Percentiles rank a stretch among this genome's conserved stretches.
These are phyloP conservation scores for Xiphorhynchus elegans DNA, from an alignment of 2,113 vertebrate species.

Conservation along the genomic window DNA sequence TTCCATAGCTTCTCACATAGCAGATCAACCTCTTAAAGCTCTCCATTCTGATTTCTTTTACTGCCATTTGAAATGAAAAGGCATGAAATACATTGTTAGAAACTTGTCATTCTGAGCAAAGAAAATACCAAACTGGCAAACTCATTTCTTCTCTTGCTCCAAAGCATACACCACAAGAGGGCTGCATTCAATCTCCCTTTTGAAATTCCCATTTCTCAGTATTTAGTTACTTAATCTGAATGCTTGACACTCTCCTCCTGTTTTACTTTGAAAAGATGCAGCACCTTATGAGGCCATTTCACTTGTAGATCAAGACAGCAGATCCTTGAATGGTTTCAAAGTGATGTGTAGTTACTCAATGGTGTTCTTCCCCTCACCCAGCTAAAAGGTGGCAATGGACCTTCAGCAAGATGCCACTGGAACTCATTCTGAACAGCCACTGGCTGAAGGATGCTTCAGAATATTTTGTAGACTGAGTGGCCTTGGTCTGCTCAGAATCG, in stretches of 20 bases:
- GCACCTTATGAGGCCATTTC: rapidly evolving
- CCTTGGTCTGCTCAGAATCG: background rate
- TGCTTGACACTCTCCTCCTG: background rate
- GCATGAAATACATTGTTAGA: background rate
- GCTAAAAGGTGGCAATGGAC: background rate
- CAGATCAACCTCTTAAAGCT: background rate
- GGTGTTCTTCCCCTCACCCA: background rate
- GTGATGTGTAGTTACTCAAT: background rate
- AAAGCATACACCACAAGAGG: background rate
- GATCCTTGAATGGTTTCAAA: background rate
- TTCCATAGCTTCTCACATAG: background rate
- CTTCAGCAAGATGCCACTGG: background rate
- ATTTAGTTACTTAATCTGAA: background rate
- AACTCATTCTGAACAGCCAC: background rate
- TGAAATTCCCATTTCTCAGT: conserved; percentile 7
- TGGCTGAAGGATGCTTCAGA: background rate
- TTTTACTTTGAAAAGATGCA: background rate
- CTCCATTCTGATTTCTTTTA: background rate
- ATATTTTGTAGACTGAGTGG: background rate
- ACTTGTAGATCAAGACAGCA: background rate
- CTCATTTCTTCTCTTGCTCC: background rate
- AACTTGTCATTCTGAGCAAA: background rate
- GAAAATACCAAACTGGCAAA: background rate
- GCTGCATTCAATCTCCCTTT: conserved; percentile 34
- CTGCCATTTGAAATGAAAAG: background rate